Conservation (phyloP, 92 coral and sea anemone genomes). For the Isaurus tuberculatus region DNA sequence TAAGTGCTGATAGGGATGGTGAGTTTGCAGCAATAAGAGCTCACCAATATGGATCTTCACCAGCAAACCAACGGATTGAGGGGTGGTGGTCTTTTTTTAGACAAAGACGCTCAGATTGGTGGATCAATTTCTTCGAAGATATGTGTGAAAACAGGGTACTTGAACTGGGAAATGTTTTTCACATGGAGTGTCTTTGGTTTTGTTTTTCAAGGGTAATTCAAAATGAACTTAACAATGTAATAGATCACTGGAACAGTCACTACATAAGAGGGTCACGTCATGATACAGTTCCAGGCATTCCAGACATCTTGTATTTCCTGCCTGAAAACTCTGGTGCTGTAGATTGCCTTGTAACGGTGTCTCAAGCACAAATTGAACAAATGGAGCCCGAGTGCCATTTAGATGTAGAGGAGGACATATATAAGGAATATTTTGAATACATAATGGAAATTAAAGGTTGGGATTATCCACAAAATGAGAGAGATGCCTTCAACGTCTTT, state of each 20-base stretch:
- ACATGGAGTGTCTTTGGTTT: too few species aligned
- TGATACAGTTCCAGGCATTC: too few species aligned
- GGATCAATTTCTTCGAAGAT: too few species aligned
- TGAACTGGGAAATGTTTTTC: too few species aligned
- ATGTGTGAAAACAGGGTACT: constrained; percentile 56
- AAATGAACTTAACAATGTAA: too few species aligned
- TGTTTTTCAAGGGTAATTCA: constrained; percentile 54
- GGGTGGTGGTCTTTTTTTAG: constrained; percentile 55
- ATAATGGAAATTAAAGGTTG: constrained; percentile 66
- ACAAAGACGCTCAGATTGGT: constrained; percentile 67
- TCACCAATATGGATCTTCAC: constrained; percentile 73
- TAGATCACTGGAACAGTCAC: constrained; percentile 76
- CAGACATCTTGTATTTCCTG: too few species aligned
- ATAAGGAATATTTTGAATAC: constrained; percentile 71
- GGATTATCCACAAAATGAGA: constrained; percentile 68
- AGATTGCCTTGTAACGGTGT: constrained; percentile 56
- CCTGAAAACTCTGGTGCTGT: too few species aligned
- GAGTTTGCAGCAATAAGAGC: constrained; percentile 63
- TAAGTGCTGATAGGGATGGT: constrained; percentile 53
- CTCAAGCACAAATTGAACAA: constrained; percentile 54
- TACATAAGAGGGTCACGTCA: constrained; percentile 68
- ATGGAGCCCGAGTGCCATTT: constrained; percentile 61
- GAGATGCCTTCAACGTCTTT: constrained; percentile 68
- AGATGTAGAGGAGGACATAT: constrained; percentile 64
- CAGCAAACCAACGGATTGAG: too few species aligned